Evolutionary conservation across 2,888 invertebrate species (phyloP), one percentile per base, ranked within the genome.

Genomic region (Cabera pusaria): DNA sequence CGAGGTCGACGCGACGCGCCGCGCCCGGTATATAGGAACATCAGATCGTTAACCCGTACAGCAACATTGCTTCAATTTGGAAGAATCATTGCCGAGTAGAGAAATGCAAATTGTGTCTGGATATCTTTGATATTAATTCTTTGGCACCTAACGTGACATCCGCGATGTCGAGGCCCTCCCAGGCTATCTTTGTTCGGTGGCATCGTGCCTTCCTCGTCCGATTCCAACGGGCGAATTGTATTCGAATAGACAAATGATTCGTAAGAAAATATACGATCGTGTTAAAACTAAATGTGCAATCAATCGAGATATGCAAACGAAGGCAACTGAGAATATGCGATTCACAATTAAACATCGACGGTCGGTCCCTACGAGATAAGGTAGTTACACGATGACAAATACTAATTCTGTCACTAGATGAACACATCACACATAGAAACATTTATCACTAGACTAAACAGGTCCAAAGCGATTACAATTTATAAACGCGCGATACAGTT

Each of bases 41-140:
- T 87, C 84, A 83, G 84, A 83, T 85, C 86, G 81, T 78, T 70
- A 82, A 86, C 86, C 87, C 86, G 87, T 85, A 85, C 81, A 73
- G 72, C 78, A 69, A 79, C 71, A 73, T 59, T 72, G 77, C 75
- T 78, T 82, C 70, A 74, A 82, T 85, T 86, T 83, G 82, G 82
- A 87, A 86, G 81, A 78, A 76, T 77, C 70, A 68, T 72, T 70
- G 70, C 59, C 60, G 68, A 76, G 66, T 73, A 67, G 66, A 70
- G 58, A 75, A 75, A 83, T 79, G 79, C 81, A 70, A 75, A 64
- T 80, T 67, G 77, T 79, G 50, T 78, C 72, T 77, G 72, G 75
- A 81, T 73, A 78, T 70, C 88, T 87, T 88, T 87, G 87, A 87
- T 88, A 84, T 73, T 76, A 79, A 79, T 73, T 88, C 88, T 88